Evolutionary conservation across 2,113 vertebrate genomes (phyloP).

Genomic region (Charadrius vociferus): DNA sequence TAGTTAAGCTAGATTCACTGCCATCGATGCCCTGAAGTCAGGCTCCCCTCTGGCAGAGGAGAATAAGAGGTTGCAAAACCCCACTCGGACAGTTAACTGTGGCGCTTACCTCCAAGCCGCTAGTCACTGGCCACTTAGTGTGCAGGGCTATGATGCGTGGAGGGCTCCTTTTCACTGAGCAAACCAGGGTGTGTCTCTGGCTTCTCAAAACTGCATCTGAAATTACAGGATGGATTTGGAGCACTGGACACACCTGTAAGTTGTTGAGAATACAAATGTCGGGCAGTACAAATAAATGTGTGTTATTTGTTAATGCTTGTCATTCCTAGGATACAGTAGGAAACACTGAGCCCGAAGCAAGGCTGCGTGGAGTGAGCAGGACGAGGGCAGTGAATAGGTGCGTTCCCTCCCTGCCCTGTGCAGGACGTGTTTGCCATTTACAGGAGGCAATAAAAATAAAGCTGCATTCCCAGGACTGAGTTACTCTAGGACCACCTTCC

Average conservation of each 20-base stretch:
- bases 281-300: not conserved
- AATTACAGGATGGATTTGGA: not conserved
- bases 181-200: not conserved
- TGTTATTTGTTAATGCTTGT: not conserved
- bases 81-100: accelerated
- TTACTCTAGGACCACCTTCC: not conserved
- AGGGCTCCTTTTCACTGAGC: constrained; percentile 32
- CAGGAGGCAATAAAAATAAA: not conserved
- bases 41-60: not conserved
- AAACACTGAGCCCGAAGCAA: not conserved
- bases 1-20: not conserved
- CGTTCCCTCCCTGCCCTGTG: not conserved
- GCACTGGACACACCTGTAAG: not conserved
- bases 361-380: not conserved
- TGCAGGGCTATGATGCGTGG: not conserved
- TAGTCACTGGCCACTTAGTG: accelerated
- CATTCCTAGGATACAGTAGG: not conserved
- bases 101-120: not conserved
- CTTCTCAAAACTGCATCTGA: not conserved
- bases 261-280: not conserved
- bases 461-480: not conserved
- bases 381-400: not conserved
- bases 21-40: no score
- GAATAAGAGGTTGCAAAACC: not conserved
- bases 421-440: not conserved